These are phyloP conservation scores for Psilopogon haemacephalus DNA, from an alignment of 2,113 vertebrate genomes.

Conservation along the genomic window DNA sequence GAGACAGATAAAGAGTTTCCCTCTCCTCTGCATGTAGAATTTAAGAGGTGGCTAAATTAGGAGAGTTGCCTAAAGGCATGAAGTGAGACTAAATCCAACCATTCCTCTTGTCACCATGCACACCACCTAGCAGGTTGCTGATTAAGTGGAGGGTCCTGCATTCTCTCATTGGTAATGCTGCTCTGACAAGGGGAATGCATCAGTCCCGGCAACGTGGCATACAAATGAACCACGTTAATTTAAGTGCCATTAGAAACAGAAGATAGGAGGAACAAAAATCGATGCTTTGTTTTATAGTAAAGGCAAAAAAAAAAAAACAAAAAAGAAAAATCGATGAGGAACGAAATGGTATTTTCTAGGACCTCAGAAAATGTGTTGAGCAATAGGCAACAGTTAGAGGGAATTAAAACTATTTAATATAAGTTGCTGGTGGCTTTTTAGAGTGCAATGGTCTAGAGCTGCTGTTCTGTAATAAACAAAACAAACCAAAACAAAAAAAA, in stretches of 20 bases:
- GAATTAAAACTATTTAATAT: slow-evolving; percentile 58
- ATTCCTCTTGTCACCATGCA: background rate
- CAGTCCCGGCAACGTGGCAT: slow-evolving; percentile 39
- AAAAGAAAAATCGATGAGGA: slow-evolving; percentile 66
- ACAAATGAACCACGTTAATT: slow-evolving; percentile 56
- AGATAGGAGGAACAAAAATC: slow-evolving; percentile 60
- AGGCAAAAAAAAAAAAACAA: too few relatives aligned
- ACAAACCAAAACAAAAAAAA: too few relatives aligned
- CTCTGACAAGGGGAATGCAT: slow-evolving; percentile 49
- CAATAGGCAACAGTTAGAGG: slow-evolving; percentile 26
- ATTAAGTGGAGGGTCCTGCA: slow-evolving; percentile 16
- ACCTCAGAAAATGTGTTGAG: slow-evolving; percentile 22
- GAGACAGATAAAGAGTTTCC: background rate
- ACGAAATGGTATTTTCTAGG: slow-evolving; percentile 49
- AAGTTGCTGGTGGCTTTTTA: background rate
- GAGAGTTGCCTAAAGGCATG: background rate
- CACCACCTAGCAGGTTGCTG: slow-evolving; percentile 33
- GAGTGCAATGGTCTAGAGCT: background rate
- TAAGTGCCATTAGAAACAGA: slow-evolving; percentile 42
- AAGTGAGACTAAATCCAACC: background rate
- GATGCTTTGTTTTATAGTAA: slow-evolving; percentile 60
- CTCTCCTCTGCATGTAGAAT: background rate
- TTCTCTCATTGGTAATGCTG: slow-evolving; percentile 19
- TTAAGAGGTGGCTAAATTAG: background rate
- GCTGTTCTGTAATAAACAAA: background rate